Evolutionary conservation across 2,113 vertebrate genomes (phyloP), one percentile per base, ranked within the genome.

Genomic region (Corydoras sp.): DNA sequence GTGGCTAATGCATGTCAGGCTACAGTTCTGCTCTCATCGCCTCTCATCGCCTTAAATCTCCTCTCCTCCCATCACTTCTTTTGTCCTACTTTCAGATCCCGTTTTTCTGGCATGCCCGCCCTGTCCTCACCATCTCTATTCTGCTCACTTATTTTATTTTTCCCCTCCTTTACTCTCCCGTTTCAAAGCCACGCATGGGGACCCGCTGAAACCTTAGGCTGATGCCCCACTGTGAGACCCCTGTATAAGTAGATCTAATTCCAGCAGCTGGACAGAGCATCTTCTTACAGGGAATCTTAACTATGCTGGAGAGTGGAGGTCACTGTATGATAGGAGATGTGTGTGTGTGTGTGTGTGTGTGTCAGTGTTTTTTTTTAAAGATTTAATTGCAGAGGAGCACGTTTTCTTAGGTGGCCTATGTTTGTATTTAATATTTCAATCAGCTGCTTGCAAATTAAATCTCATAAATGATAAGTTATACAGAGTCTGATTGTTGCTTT

Each of bases 231-330:
- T 61, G 71, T 54, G 49, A 54, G 53, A 29, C 58, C 13, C 11
- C 14, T 10, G 58, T 24, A 53, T 66, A 60, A 14, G 56, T 48
- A 53, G 63, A 29, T 67, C 51, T n/a, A 35, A n/a, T 56, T 67
- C 65, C 53, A 67, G 65, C 29, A n/a, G 56, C 53, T 14, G 50
- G 72, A 61, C 58, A 55, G 12, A 50, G 62, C 35, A 24, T 67
- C 65, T 49, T 66, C 48, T 66, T 13, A 8, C 30, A 73, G 31
- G 48, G 72, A 73, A 73, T 62, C 30, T 3, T 49, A 73, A 30
- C 30, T n/a, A 61, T 73, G 15, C 9, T 11, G 65, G 53, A 51
- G 31, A 49, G 43, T 3, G 48, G 31, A 18, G 66, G 29, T 53
- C 51, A 10, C 51, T 53, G 3, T 53, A n/a, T n/a, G 12, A 56